Evolutionary conservation across 2,888 invertebrate species (phyloP).

Genomic region (Oegoconia quadripuncta): DNA sequence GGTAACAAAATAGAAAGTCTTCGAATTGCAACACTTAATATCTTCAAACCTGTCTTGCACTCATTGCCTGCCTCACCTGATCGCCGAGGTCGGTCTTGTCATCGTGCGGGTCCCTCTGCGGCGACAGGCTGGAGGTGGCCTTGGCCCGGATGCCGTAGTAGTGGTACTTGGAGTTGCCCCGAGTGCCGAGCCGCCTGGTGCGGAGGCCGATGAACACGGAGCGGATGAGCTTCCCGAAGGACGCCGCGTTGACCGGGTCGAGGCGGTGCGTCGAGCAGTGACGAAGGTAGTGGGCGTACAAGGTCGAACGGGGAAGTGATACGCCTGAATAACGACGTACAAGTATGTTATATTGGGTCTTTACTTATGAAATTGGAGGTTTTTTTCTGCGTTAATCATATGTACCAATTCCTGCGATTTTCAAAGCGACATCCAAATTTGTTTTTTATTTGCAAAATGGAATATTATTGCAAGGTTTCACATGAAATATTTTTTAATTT

Average conservation of each 20-base stretch:
- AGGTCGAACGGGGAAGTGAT: conserved; percentile 94
- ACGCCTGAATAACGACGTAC: conserved; percentile 73
- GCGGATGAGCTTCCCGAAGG: conserved; percentile 98
- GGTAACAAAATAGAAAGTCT: no score
- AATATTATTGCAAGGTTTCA: no score
- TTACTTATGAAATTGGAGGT: no score
- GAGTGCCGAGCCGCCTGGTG: conserved; percentile 96
- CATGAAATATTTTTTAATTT: no score
- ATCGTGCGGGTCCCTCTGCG: conserved; percentile 29
- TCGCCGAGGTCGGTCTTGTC: conserved; percentile 37
- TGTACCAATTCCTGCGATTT: no score
- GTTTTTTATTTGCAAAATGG: no score
- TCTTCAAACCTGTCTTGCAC: not conserved
- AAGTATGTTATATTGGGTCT: no score
- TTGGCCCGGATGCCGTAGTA: conserved; percentile 93
- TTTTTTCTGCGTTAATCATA: no score
- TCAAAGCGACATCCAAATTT: no score
- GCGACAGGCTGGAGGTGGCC: conserved; percentile 11
- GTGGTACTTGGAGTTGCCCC: conserved; percentile 99
- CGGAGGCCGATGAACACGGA: conserved; percentile 98
- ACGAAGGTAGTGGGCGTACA: conserved; percentile 97
- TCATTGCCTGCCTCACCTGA: conserved; percentile 25
- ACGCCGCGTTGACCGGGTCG: conserved; percentile 99
- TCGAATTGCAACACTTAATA: no score
- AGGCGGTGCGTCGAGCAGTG: conserved; percentile 96